Percentiles rank a stretch among this genome's conserved stretches.
Evolutionary conservation across 2,888 invertebrate species (phyloP).

Genomic region (Sphinx pinastri): DNA sequence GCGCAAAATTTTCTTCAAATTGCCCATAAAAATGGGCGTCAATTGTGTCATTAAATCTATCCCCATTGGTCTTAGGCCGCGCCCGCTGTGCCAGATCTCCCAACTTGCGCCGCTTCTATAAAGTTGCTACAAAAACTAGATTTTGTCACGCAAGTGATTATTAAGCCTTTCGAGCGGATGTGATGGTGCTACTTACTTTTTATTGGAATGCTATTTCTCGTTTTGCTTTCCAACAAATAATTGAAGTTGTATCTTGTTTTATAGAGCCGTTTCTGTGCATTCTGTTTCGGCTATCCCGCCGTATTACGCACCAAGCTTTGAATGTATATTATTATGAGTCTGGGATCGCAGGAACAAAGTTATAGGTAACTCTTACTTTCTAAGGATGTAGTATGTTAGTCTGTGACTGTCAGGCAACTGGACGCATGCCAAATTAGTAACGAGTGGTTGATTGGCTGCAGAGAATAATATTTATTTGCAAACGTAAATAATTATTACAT

Average conservation of each 20-base stretch:
- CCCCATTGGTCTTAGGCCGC: too few relatives aligned
- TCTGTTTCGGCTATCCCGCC: neutral
- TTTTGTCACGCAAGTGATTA: conserved; percentile 71
- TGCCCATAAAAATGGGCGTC: too few relatives aligned
- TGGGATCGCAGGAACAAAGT: neutral
- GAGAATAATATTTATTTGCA: neutral
- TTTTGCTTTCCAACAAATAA: conserved; percentile 48
- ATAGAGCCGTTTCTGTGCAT: conserved; percentile 18
- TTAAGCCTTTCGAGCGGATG: conserved; percentile 71
- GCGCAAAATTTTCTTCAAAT: too few relatives aligned
- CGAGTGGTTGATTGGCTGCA: neutral
- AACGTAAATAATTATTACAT: too few relatives aligned
- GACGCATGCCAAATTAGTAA: neutral
- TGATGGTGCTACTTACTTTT: conserved; percentile 63
- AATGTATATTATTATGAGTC: neutral
- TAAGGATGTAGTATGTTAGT: neutral
- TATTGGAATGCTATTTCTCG: conserved; percentile 70
- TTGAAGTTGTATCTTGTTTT: conserved; percentile 23
- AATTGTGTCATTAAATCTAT: too few relatives aligned
- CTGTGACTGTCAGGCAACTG: neutral
- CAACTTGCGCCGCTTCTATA: conserved; percentile 49
- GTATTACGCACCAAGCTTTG: neutral
- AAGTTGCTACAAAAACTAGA: conserved; percentile 62
- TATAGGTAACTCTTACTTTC: neutral
- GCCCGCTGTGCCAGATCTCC: conserved; percentile 23